A percentile compares a stretch with the other conserved stretches of the same genome.
These are phyloP conservation scores for Lasioglossum pauxillum DNA, from an alignment of 2,888 invertebrate genomes.

Conservation along the genomic window DNA sequence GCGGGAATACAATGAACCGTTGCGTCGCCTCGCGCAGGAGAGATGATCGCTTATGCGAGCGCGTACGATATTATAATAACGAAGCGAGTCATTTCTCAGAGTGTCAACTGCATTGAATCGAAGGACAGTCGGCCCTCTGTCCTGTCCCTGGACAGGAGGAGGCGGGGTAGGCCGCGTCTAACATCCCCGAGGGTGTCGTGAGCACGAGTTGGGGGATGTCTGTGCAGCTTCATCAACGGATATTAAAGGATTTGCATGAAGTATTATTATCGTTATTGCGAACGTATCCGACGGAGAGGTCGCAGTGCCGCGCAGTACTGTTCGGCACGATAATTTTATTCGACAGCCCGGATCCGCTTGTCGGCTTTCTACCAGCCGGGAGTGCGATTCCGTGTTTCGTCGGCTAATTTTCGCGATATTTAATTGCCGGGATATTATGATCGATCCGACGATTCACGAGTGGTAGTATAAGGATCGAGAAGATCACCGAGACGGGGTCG, in stretches of 20 bases:
- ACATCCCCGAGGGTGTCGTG: conserved; percentile 81
- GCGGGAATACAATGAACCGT: conserved; percentile 77
- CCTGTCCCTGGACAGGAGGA: conserved; percentile 69
- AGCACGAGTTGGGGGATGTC: conserved; percentile 70
- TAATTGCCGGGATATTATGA: conserved; percentile 59
- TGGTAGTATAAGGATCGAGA: conserved; percentile 19
- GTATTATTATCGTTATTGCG: conserved; percentile 82
- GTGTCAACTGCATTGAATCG: conserved; percentile 84
- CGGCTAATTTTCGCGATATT: conserved; percentile 59
- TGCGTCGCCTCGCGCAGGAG: conserved; percentile 44
- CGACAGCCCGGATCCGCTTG: conserved; percentile 62
- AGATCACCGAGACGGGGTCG: conserved; percentile 19
- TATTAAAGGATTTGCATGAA: conserved; percentile 84
- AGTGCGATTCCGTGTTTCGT: conserved; percentile 71
- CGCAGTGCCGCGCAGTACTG: conserved; percentile 23
- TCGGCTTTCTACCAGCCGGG: conserved; percentile 61
- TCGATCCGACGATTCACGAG: conserved; percentile 48
- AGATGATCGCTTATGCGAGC: conserved; percentile 51
- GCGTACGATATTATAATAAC: conserved; percentile 79
- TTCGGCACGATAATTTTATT: conserved; percentile 69
- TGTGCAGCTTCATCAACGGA: conserved; percentile 82
- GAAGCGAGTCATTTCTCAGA: conserved; percentile 83
- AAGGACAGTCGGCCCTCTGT: conserved; percentile 77
- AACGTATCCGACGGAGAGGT: conserved; percentile 71
- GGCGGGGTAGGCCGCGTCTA: conserved; percentile 67